Base-by-base conservation (phyloP, 2,797 vertebrate genomes). In the Melanotaenia trifasciata region DNA sequence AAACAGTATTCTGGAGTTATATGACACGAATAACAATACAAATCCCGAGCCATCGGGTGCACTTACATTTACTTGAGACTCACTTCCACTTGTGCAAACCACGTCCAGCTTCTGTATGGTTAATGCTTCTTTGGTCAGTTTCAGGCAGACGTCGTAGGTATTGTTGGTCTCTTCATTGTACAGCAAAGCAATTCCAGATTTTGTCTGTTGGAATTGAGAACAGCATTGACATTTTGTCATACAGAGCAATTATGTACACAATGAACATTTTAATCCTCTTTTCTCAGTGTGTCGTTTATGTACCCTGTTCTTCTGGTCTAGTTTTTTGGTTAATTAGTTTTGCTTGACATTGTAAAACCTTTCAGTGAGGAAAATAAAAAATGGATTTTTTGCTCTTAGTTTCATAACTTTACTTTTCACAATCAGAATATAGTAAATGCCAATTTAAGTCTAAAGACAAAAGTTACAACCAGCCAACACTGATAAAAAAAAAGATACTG, bases 101-200 rank as follows among this genome's bases (percentile, higher is more conserved):
- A 99, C 96, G 73, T 98, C 97, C 92, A 97, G 96, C 84, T 96
- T 97, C 93, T 98, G 97, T 84, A 99, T 90, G 81, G 95, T 97
- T 88, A 98, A 90, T 63, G 89, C 90, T 84, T 97, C 97, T 92
- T 94, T 96, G 50, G 94, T 96, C 90, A 99, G 91, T 93, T 95
- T 96, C 89, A 99, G 90, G 80, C 96, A 96, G 90, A 98, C 92
- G 63, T 97, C 97, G 64, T 94, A 96, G 73, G 96, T 93, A 80
- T 96, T 96, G 90, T 93, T 94, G 24, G 93, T 96, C 68, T 91
- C 94, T 83, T 96, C 95, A 64, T 96, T 94, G 87, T 95, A 96
- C 75, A 96, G 86, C 88, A 96, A 87, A 78, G 96, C 96, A 72
- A 97, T 94, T 88, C 96, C 95, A 67, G 95, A 96, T 95, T 96